Percentiles rank a stretch among this genome's conserved stretches.
Conservation (phyloP, 1,140 invertebrate genomes). For the Heterodera carotae region DNA sequence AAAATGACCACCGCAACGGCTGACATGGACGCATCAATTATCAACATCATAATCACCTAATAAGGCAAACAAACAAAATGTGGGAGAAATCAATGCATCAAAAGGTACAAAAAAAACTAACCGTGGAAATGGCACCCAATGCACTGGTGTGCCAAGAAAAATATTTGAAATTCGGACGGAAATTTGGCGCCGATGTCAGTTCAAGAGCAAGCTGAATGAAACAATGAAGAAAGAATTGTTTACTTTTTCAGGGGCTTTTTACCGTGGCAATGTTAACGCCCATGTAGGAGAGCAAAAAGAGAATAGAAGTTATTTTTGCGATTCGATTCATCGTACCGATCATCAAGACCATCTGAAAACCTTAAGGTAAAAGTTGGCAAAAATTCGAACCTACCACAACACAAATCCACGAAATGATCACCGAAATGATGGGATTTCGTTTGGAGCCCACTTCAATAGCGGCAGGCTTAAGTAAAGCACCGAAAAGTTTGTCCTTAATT, state of each 20-base stretch:
- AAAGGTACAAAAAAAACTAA: slow-evolving; percentile 81
- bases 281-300: slow-evolving; percentile 93
- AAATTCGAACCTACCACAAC: slow-evolving; percentile 70
- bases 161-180: slow-evolving; percentile 91
- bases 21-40: slow-evolving; percentile 87
- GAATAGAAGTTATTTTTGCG: slow-evolving; percentile 92
- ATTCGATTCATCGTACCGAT: slow-evolving; percentile 92
- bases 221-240: background rate
- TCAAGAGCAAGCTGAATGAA: slow-evolving; percentile 75
- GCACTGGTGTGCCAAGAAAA: slow-evolving; percentile 89
- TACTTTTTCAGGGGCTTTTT: background rate
- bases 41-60: slow-evolving; percentile 89
- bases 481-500: slow-evolving; percentile 85
- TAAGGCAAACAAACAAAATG: slow-evolving; percentile 68
- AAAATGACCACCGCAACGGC: slow-evolving; percentile 80
- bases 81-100: too few relatives aligned
- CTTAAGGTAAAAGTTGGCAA: background rate
- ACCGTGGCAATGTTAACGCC: slow-evolving; percentile 89
- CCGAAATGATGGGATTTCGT: slow-evolving; percentile 84
- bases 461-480: slow-evolving; percentile 75
- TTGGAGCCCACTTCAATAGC: slow-evolving; percentile 74
- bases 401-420: slow-evolving; percentile 83
- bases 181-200: slow-evolving; percentile 91
- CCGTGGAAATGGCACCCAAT: slow-evolving; percentile 82
- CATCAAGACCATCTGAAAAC: slow-evolving; percentile 79